Evolutionary conservation across 1,140 invertebrate species (phyloP), one percentile per base, ranked within the genome.

Genomic region (Microplitis demolitor): DNA sequence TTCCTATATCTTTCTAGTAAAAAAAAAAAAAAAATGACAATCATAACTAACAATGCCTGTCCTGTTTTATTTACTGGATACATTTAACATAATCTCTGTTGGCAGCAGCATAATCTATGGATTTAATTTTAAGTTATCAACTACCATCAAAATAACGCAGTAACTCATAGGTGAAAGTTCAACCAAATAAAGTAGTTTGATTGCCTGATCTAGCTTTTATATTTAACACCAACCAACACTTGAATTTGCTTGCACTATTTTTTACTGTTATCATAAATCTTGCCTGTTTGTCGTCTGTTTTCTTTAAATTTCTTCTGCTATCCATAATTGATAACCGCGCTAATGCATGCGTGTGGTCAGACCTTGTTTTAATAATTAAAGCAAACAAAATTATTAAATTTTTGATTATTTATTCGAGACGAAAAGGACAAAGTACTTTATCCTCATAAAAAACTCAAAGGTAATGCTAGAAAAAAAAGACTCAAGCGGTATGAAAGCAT

Each of bases 21-120:
- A 24, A 33, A 35, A 33, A 62, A 62, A 62, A 9, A 24, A 6
- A 9, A 66, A 16, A 9, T 51, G 51, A 53, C 39, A 31, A 67
- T 11, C 4, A 6, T 45, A 66, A 16, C 37, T 51, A 67, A 53
- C 39, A 31, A 67, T 11, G 13, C 16, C 58, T 61, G 53, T n/a
- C 13, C 31, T 56, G 56, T 16, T 69, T 33, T 9, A 50, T 71
- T 58, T 53, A 45, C 50, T 67, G 35, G n/a, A 74, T 64, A 76
- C 72, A 76, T 74, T 80, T 82, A 85, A 85, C 80, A 74, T 64
- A 77, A 73, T 80, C 68, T 83, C 82, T 84, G 83, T 84, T 82
- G 85, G 83, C 84, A 84, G 82, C 80, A 82, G 84, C 83, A 84
- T 85, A 80, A 86, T 79, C 82, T 75, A 80, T 68, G 84, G 84